phyloP scores from a whole-genome alignment of 2,797 vertebrate species.

The Coregonus suidteri region DNA sequence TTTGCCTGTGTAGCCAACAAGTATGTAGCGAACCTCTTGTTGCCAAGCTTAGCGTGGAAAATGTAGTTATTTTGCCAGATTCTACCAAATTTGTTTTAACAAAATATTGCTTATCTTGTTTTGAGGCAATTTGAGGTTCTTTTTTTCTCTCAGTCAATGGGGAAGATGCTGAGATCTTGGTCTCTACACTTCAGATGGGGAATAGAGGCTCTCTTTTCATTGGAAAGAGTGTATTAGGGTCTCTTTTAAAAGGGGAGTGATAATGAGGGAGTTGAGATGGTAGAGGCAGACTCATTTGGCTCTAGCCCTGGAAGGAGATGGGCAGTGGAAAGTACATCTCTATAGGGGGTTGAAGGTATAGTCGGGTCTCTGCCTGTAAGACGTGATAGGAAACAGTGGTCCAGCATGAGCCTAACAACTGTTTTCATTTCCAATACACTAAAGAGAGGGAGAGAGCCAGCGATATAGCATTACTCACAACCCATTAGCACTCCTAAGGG shows the following conservation, averaged over 20 bases:
- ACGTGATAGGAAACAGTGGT: constrained; percentile 66
- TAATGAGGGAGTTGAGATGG: background rate
- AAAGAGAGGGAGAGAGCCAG: constrained; percentile 48
- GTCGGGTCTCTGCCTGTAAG: constrained; percentile 46
- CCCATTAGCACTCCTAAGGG: constrained; percentile 76
- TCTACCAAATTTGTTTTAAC: background rate
- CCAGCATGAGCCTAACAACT: constrained; percentile 61
- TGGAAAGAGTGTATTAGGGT: background rate
- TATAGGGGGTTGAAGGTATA: background rate
- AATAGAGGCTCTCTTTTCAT: background rate
- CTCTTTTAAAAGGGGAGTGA: background rate
- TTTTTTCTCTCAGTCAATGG: background rate
- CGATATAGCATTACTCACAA: constrained; percentile 75
- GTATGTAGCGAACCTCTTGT: background rate
- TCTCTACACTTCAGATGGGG: background rate
- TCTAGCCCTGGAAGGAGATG: background rate
- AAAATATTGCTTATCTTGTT: background rate
- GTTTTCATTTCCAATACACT: constrained; percentile 49
- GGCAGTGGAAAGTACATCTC: background rate
- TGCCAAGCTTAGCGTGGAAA: background rate
- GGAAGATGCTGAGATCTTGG: background rate
- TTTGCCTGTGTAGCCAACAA: background rate
- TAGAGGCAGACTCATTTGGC: background rate
- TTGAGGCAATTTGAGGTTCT: background rate
- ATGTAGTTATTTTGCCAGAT: background rate